Base-by-base conservation (phyloP, 1,140 invertebrate species). In the Drosophila ficusphila region DNA sequence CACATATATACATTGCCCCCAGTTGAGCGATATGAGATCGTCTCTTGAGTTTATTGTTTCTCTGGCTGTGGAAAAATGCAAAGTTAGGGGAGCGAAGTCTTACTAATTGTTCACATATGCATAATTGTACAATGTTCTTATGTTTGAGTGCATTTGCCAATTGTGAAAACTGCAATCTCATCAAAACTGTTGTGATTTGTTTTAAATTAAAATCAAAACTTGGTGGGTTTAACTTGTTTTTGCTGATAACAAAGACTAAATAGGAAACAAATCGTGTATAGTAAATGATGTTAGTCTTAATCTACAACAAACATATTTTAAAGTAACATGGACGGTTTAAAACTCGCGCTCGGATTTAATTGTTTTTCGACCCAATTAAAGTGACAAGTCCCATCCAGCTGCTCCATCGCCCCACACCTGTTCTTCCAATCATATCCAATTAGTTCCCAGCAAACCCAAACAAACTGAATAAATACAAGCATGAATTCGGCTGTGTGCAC, bases 21-120 rank as follows among this genome's bases (percentile, higher is more conserved):
- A 53, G 16, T 74, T 41, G 51, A 73, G 47, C 44, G 53, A 75
- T 69, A 39, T 42, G 29, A n/a, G 54, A 57, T 73, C 44, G 29
- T 51, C 64, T 70, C 51, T 65, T 62, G 39, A 61, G 29, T 25
- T 56, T 18, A 39, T 38, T 21, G 53, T 39, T 79, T 65, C 38
- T 39, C 49, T 69, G 36, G 77, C 36, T 34, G 4, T 11, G 1
- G 31, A 39, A 11, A 25, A 19, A 48, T n/a, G n/a, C n/a, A 27
- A 16, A 23, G 9, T 7, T 7, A 11, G 1, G 12, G 16, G 6
- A 8, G 18, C 2, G 41, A 3, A 8, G 42, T 9, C 12, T 11
- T 14, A 25, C 7, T 7, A 44, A 27, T 34, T n/a, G 14, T n/a
- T 25, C 12, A 39, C 57, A 25, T 61, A 12, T 48, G 21, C 34